phyloP scores from a whole-genome alignment of 2,113 vertebrate genomes.

The Holacanthus passer region DNA sequence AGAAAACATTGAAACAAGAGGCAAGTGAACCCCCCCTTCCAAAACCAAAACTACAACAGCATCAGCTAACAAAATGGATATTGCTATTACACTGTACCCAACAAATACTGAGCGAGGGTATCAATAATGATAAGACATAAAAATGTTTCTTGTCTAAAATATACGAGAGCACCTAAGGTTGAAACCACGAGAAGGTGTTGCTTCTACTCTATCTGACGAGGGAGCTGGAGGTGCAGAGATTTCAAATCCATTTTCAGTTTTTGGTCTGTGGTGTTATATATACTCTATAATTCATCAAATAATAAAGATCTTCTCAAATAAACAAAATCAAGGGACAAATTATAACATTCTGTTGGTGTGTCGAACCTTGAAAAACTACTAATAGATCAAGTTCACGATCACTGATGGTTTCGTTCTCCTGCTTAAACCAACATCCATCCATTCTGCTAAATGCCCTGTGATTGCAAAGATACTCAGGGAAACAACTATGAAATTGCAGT shows the following conservation, averaged over 20 bases:
- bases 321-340: slow-evolving; percentile 66
- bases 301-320: slow-evolving; percentile 67
- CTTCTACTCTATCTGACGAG: slow-evolving; percentile 63
- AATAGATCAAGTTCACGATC: slow-evolving; percentile 46
- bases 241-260: slow-evolving; percentile 67
- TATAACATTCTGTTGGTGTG: slow-evolving; percentile 62
- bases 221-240: slow-evolving; percentile 69
- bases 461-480: slow-evolving; percentile 68
- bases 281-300: slow-evolving; percentile 71
- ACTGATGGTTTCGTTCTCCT: slow-evolving; percentile 36
- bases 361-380: slow-evolving; percentile 43
- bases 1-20: slow-evolving; percentile 81
- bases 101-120: slow-evolving; percentile 81
- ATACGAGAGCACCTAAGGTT: slow-evolving; percentile 72
- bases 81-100: slow-evolving; percentile 82
- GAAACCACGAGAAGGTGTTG: slow-evolving; percentile 63
- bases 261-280: slow-evolving; percentile 77
- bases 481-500: slow-evolving; percentile 55
- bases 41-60: slow-evolving; percentile 83
- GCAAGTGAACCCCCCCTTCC: slow-evolving; percentile 78
- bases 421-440: slow-evolving; percentile 43
- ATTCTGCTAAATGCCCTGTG: slow-evolving; percentile 75
- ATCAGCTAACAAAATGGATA: slow-evolving; percentile 80
- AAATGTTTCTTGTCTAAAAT: slow-evolving; percentile 76
- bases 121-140: slow-evolving; percentile 81